A percentile compares a stretch with the other conserved stretches of the same genome.
These are phyloP conservation scores for Hoplostethus mediterraneus DNA, from an alignment of 2,797 vertebrate genomes.

Conservation along the genomic window DNA sequence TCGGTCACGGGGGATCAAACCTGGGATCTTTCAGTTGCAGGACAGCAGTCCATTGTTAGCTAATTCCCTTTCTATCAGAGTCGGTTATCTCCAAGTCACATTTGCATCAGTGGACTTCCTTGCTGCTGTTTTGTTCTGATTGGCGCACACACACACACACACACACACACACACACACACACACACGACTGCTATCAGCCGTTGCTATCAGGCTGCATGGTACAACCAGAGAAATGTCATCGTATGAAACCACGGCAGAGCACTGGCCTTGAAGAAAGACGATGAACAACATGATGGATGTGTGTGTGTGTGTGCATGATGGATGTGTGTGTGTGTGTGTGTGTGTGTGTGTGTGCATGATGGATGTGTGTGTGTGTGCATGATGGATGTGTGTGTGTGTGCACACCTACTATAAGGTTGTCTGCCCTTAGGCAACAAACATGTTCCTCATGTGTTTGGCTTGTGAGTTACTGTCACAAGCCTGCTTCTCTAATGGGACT, in stretches of 20 bases:
- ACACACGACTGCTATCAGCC: background rate
- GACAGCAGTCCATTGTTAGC: no score
- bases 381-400: slow-evolving; percentile 1
- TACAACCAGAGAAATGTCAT: background rate
- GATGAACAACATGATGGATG: no score
- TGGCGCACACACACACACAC: slow-evolving; percentile 9
- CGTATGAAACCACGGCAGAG: background rate
- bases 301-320: no score
- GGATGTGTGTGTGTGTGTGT: background rate
- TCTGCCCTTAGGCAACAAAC: background rate
- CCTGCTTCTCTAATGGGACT: no score
- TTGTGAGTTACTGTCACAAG: no score
- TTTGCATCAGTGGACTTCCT: slow-evolving; percentile 54
- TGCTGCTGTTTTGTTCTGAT: background rate
- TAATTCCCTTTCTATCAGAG: slow-evolving; percentile 22
- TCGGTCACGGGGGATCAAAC: no score
- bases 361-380: background rate
- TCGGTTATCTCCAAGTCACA: slow-evolving; percentile 25
- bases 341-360: background rate
- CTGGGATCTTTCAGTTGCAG: no score
- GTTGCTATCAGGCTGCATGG: background rate
- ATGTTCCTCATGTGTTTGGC: background rate
- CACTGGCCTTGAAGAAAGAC: background rate
- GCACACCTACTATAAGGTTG: background rate
- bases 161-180: background rate